Conservation (phyloP, 2,888 invertebrate species). For the Drosophila mimica region DNA sequence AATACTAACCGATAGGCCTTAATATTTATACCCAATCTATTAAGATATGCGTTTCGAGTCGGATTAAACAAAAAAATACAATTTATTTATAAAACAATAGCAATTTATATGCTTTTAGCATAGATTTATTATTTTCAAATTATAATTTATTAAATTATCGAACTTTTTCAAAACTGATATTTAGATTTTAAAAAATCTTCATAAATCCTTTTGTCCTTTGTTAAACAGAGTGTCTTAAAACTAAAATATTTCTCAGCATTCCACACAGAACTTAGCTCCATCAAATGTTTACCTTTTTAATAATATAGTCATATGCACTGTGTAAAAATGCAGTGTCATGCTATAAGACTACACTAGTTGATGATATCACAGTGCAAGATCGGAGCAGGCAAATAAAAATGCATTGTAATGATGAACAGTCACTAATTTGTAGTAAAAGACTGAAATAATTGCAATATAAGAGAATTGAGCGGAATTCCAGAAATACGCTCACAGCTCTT, state of each 20-base stretch:
- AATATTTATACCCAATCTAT: not conserved
- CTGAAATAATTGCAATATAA: conserved; percentile 17
- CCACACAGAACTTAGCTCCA: not conserved
- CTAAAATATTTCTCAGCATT: not conserved
- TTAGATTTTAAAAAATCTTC: too few species aligned
- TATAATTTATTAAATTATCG: too few species aligned
- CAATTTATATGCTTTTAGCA: not conserved
- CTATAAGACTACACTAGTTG: not conserved
- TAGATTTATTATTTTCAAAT: not conserved
- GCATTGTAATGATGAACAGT: conserved; percentile 27
- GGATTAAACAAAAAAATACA: not conserved
- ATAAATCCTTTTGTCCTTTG: too few species aligned
- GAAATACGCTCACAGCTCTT: not conserved
- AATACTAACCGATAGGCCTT: not conserved
- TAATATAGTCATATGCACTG: not conserved
- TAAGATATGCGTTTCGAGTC: not conserved
- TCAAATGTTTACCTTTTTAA: not conserved
- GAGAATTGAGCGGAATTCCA: not conserved
- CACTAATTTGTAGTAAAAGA: conserved; percentile 25
- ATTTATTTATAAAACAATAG: not conserved
- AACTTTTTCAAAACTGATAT: too few species aligned
- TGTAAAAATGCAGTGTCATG: not conserved
- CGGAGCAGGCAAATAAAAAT: conserved; percentile 14
- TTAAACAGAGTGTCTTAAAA: too few species aligned
- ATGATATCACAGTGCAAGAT: not conserved